Evolutionary conservation across 2,888 invertebrate genomes (phyloP), one percentile per base, ranked within the genome.

Genomic region (Drosophila kokeensis): DNA sequence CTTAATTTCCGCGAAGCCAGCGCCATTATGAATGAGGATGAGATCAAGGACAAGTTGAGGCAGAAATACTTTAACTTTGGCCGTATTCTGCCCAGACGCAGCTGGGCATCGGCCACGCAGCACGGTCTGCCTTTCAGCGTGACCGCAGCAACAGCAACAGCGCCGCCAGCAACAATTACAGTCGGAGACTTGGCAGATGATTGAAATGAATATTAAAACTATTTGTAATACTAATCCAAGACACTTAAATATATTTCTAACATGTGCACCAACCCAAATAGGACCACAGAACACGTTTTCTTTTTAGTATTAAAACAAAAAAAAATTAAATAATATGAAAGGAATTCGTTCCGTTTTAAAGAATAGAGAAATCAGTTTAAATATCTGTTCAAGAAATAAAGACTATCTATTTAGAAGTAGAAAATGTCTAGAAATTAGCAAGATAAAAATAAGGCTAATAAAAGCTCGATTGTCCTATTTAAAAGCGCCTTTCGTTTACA

Each of bases 1-100:
- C 79, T 93, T 2, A 93, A 93, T 67, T 93, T 93, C 49, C 92
- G 92, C 24, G 93, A 93, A 61, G 92, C 93, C 1, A 93, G 93
- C 40, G 91, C 93, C 53, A 92, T 93, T 0, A 93, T 93, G 92
- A 92, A 92, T 73, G 93, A 93, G 70, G 93, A 93, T 61, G 93
- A 93, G 63, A 92, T 93, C 40, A 93, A 93, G 79, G 92, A 92
- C 8, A 93, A 93, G 64, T 38, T 93, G 11, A 70, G 93, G 2
- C 91, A 93, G 53, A 91, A 92, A 38, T 93, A 93, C 65, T 92
- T 93, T 45, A 93, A 91, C 40, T 91, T 93, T 45, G 93, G 93
- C 0, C 83, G 91, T 11, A 92, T 93, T 36, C 69, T 93, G 30
- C 92, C 92, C 3, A 80, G 92, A 13, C 91, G 93, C 21, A 92